Evolutionary conservation across 2,888 invertebrate genomes (phyloP).

Genomic region (Apodemia duryi): DNA sequence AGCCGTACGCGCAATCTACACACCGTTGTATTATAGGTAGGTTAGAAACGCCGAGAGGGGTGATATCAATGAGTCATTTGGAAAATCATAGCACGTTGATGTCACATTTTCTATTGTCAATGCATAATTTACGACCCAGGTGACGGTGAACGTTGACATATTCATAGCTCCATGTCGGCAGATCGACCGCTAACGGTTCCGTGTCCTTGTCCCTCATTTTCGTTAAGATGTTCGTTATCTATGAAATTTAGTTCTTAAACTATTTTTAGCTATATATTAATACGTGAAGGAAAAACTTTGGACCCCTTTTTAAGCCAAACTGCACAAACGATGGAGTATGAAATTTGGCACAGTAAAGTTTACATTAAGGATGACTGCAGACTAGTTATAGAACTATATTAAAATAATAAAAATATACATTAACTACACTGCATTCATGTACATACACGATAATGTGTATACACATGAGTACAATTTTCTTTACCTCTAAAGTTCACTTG

Average conservation of each 20-base stretch:
- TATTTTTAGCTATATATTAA: too few relatives aligned
- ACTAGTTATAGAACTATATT: too few relatives aligned
- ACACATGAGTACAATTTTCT: too few relatives aligned
- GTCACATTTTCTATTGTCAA: slow-evolving; percentile 13
- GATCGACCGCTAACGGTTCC: slow-evolving; percentile 3
- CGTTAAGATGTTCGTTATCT: slow-evolving; percentile 10
- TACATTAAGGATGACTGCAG: too few relatives aligned
- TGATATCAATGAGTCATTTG: slow-evolving; percentile 54
- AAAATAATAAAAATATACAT: too few relatives aligned
- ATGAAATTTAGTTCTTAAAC: not conserved
- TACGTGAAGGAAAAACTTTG: too few relatives aligned
- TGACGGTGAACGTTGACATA: slow-evolving; percentile 3
- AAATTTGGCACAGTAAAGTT: too few relatives aligned
- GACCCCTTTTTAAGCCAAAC: too few relatives aligned
- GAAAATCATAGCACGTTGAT: slow-evolving; percentile 23
- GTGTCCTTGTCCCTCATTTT: slow-evolving; percentile 4
- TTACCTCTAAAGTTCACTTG: too few relatives aligned
- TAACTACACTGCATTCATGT: too few relatives aligned
- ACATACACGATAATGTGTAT: too few relatives aligned
- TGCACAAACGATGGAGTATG: too few relatives aligned
- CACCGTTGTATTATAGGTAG: slow-evolving; percentile 56
- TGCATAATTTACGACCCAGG: slow-evolving; percentile 7
- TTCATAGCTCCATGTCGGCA: not conserved
- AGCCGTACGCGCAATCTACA: slow-evolving; percentile 59
- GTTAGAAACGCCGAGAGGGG: slow-evolving; percentile 53